Base-by-base conservation (phyloP, 1,140 invertebrate species). In the Melipona quadrifasciata region DNA sequence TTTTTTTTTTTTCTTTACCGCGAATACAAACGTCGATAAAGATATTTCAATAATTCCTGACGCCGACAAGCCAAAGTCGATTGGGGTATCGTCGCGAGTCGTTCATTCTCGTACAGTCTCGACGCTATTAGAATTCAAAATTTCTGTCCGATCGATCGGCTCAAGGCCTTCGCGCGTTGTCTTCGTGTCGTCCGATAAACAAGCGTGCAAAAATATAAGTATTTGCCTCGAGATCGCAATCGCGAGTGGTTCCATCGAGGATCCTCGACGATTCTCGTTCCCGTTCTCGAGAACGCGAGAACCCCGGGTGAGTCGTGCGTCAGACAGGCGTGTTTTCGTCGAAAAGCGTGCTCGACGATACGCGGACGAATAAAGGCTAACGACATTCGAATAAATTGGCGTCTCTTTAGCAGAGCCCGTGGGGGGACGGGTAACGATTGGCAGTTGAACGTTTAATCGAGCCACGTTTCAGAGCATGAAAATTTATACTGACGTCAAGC, bases 401-500 rank as follows among this genome's bases (percentile, higher is more conserved):
- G 27, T 78, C 76, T 78, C 61, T 67, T 67, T 53, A 67, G 39
- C 8, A 47, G 39, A 53, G 14, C 19, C 55, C 17, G 55, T n/a
- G 27, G 34, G 55, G 76, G 27, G 39, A 58, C 51, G 16, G 34
- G 19, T 14, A 67, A 71, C 78, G 78, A 80, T 71, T 39, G 77
- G 31, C 14, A 80, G 77, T 80, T 80, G 78, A 80, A 58, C 67
- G 78, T 80, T 80, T 80, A 80, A 71, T 80, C 78, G 67, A 71
- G 53, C 24, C 34, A 71, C 34, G 34, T 71, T 80, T 80, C 53
- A 71, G 67, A 73, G 75, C 61, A 39, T 79, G 75, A 61, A 76
- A 61, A 77, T 86, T 87, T 82, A 73, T 64, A 71, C 55, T 87
- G 80, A 87, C 86, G 85, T 86, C 86, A 83, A 75, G 24, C 85